phyloP scores from a whole-genome alignment of 1,140 invertebrate species.

The Atta cephalotes region DNA sequence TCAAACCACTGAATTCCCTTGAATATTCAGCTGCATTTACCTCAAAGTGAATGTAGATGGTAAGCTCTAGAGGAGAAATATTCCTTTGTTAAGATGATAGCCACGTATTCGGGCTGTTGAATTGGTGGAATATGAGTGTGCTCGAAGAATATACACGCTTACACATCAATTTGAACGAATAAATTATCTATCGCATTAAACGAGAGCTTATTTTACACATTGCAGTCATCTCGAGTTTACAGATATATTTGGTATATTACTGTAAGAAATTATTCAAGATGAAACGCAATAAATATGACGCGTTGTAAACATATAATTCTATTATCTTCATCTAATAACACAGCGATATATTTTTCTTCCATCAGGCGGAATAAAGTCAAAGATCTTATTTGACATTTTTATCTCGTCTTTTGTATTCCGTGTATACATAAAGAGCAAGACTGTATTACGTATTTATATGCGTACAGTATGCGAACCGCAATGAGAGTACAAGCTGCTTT shows the following conservation, averaged over 20 bases:
- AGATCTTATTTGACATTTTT: slow-evolving; percentile 37
- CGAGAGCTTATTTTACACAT: slow-evolving; percentile 1
- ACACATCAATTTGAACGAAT: slow-evolving; percentile 39
- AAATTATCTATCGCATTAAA: slow-evolving; percentile 30
- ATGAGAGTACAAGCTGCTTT: slow-evolving; percentile 50
- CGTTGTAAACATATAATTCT: neutral
- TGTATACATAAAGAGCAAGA: slow-evolving; percentile 1
- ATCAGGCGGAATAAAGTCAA: neutral
- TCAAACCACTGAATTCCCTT: slow-evolving; percentile 59
- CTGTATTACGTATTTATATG: slow-evolving; percentile 8
- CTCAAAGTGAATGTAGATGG: slow-evolving; percentile 59
- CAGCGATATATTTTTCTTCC: neutral
- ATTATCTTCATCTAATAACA: neutral
- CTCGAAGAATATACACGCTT: slow-evolving; percentile 31
- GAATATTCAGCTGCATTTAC: slow-evolving; percentile 62
- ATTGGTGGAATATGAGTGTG: slow-evolving; percentile 46
- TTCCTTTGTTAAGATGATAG: slow-evolving; percentile 61
- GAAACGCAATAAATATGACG: neutral
- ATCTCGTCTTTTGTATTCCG: neutral
- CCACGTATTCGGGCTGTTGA: slow-evolving; percentile 48
- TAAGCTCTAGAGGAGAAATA: slow-evolving; percentile 60
- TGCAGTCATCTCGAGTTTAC: neutral
- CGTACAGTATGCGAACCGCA: neutral
- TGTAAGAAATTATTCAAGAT: neutral
- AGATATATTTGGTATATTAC: neutral